These are phyloP conservation scores for Tapirus indicus DNA, from an alignment of 2,797 vertebrate genomes.

Conservation along the genomic window DNA sequence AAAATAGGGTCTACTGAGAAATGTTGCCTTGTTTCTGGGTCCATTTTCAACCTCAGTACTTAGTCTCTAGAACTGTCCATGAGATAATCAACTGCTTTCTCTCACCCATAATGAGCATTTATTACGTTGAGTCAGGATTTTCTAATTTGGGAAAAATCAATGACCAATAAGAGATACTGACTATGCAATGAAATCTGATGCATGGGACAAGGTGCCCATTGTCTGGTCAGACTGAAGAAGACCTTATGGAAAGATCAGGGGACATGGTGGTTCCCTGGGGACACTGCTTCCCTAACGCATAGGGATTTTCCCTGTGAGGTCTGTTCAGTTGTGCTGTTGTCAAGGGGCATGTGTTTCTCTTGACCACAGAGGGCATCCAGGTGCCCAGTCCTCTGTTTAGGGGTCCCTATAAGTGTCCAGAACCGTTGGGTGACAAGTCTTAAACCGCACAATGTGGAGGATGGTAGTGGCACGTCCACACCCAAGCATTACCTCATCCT, in stretches of 20 bases:
- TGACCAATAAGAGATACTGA: neutral
- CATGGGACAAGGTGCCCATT: neutral
- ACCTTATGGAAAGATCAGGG: neutral
- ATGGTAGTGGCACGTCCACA: accelerated
- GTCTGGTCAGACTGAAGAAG: neutral
- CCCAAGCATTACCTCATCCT: neutral
- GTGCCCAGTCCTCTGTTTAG: neutral
- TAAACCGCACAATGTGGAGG: neutral
- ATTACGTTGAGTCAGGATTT: neutral
- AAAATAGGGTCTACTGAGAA: neutral
- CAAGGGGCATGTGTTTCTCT: neutral
- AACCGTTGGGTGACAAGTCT: neutral
- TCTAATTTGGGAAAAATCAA: neutral
- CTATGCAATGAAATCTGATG: neutral
- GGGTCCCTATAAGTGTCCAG: neutral
- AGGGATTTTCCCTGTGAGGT: neutral
- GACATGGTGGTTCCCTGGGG: neutral
- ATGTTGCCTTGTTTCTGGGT: neutral
- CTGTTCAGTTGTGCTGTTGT: neutral
- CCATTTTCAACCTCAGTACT: neutral
- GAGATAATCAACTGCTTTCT: neutral
- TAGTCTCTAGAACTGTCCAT: too few species aligned
- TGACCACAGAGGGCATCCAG: neutral
- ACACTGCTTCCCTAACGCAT: neutral
- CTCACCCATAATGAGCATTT: neutral